Percentiles rank a stretch among this genome's conserved stretches.
Evolutionary conservation across 2,113 vertebrate species (phyloP).

Genomic region (Vulpes lagopus): DNA sequence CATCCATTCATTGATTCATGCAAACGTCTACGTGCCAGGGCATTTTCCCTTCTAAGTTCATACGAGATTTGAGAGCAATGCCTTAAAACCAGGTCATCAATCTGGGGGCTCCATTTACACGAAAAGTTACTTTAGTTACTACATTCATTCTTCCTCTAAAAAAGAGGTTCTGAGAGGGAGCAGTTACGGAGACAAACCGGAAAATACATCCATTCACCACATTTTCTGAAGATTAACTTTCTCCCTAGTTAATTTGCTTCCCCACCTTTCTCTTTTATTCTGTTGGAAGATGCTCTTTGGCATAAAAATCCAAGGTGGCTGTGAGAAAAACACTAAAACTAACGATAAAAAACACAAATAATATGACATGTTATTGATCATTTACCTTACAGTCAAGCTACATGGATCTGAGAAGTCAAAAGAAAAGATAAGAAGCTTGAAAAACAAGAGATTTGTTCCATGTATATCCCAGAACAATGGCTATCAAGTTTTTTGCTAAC

Average conservation of each 20-base stretch:
- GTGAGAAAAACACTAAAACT: conserved; percentile 53
- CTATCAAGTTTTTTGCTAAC: conserved; percentile 36
- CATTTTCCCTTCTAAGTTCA: conserved; percentile 22
- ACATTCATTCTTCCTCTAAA: neutral
- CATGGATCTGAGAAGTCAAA: neutral
- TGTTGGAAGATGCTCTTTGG: conserved; percentile 35
- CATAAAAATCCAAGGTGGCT: conserved; percentile 1
- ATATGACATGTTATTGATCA: neutral
- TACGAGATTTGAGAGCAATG: conserved; percentile 18
- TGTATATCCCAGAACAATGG: neutral
- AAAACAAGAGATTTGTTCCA: neutral
- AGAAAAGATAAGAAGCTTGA: conserved; percentile 14
- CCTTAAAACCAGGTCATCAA: conserved; percentile 51
- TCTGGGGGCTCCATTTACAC: neutral
- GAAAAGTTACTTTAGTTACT: conserved; percentile 56
- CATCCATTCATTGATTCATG: neutral
- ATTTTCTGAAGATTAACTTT: conserved; percentile 51
- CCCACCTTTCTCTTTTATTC: conserved; percentile 7
- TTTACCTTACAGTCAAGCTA: conserved; percentile 29
- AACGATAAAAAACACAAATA: neutral
- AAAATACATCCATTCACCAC: conserved; percentile 8
- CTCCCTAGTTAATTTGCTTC: conserved; percentile 7
- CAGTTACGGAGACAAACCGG: conserved; percentile 40
- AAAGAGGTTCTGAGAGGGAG: neutral
- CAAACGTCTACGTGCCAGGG: neutral